phyloP scores from a whole-genome alignment of 2,113 vertebrate genomes.

The Triplophysa siluroides region DNA sequence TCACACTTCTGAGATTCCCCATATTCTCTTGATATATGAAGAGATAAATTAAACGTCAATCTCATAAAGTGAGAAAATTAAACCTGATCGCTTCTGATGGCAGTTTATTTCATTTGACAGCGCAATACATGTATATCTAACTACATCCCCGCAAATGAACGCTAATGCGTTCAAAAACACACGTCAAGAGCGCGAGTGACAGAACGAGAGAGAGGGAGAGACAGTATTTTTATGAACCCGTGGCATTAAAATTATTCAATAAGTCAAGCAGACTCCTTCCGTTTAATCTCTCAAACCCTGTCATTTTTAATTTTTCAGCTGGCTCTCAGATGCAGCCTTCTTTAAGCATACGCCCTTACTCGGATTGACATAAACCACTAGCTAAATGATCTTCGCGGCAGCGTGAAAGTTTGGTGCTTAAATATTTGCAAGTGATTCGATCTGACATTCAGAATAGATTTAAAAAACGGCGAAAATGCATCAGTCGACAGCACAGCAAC shows the following conservation, averaged over 20 bases:
- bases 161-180: neutral
- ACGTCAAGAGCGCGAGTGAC: neutral
- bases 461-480: neutral
- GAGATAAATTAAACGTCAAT: conserved; percentile 16
- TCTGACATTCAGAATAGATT: neutral
- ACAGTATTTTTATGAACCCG: neutral
- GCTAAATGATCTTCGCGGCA: neutral
- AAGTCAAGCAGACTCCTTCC: neutral
- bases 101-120: conserved; percentile 16
- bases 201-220: neutral
- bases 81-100: conserved; percentile 10
- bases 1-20: neutral
- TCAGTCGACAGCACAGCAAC: neutral
- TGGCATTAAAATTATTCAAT: neutral
- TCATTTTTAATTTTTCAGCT: neutral
- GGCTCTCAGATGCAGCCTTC: neutral
- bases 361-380: neutral
- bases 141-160: neutral
- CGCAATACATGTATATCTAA: neutral
- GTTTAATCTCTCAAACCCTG: neutral
- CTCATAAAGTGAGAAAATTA: conserved; percentile 9
- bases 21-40: conserved; percentile 3
- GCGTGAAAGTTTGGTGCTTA: neutral
- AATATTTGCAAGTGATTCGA: conserved; percentile 1
- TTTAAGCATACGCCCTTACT: neutral